phyloP scores from a whole-genome alignment of 2,113 vertebrate genomes.

The Hemibates koningsi region DNA sequence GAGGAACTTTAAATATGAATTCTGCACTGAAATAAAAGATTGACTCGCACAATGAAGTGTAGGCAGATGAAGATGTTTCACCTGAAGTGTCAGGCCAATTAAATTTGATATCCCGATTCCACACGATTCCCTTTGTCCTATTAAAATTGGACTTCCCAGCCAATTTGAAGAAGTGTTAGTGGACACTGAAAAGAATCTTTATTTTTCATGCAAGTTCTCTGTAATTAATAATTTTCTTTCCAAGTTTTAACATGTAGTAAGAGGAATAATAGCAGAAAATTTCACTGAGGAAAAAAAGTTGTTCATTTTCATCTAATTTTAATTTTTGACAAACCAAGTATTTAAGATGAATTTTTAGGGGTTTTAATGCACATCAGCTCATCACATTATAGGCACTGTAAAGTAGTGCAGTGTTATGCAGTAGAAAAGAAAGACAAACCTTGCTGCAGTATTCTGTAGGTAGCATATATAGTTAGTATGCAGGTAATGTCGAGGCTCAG shows the following conservation, averaged over 20 bases:
- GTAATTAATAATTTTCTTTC: background rate
- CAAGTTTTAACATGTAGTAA: background rate
- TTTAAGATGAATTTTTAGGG: background rate
- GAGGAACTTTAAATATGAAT: background rate
- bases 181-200: no score
- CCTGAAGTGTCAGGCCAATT: background rate
- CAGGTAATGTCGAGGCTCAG: background rate
- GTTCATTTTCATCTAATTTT: background rate
- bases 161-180: background rate
- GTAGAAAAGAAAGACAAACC: background rate
- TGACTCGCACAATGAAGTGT: background rate
- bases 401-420: background rate
- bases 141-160: background rate
- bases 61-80: background rate
- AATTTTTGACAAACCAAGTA: background rate
- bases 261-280: background rate
- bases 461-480: slow-evolving; percentile 10
- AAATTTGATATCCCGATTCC: background rate
- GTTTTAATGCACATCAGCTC: background rate
- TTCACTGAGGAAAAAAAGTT: background rate
- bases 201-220: no score
- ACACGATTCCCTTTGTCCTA: background rate
- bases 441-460: background rate
- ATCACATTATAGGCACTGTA: background rate
- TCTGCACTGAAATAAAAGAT: background rate